Evolutionary conservation across 1,140 invertebrate species (phyloP).

Genomic region (Drosophila elegans): DNA sequence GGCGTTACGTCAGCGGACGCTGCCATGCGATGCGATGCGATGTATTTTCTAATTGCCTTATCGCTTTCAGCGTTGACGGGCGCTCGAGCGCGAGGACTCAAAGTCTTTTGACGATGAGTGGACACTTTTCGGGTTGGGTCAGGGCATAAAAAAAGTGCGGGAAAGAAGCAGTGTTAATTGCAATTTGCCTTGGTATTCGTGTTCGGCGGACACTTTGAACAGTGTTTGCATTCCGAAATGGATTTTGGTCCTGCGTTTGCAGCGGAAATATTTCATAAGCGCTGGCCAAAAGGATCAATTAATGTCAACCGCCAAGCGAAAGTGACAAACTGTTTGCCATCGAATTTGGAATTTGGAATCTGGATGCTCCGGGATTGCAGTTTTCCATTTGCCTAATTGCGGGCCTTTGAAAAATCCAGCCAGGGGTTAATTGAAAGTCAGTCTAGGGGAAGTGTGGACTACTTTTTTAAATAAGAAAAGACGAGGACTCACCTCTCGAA

Average conservation of each 20-base stretch:
- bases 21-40: slow-evolving; percentile 35
- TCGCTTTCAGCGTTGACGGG: slow-evolving; percentile 72
- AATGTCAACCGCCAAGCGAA: slow-evolving; percentile 43
- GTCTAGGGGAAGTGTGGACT: slow-evolving; percentile 28
- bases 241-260: slow-evolving; percentile 58
- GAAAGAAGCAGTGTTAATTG: slow-evolving; percentile 62
- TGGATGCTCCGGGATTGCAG: slow-evolving; percentile 3
- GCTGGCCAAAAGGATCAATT: slow-evolving; percentile 64
- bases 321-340: slow-evolving; percentile 45
- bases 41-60: slow-evolving; percentile 78
- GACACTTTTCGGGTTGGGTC: slow-evolving; percentile 56
- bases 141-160: slow-evolving; percentile 12
- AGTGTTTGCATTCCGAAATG: slow-evolving; percentile 66
- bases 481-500: slow-evolving; percentile 35
- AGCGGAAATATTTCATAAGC: slow-evolving; percentile 73
- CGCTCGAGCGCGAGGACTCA: slow-evolving; percentile 63
- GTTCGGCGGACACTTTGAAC: slow-evolving; percentile 54
- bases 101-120: slow-evolving; percentile 80
- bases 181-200: slow-evolving; percentile 62
- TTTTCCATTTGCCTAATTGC: slow-evolving; percentile 49
- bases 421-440: slow-evolving; percentile 52
- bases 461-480: slow-evolving; percentile 43
- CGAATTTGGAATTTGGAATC: no score
- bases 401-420: no score
- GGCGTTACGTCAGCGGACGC: slow-evolving; percentile 39